Base-by-base conservation (phyloP, 1,140 invertebrate species). In the Phocides pigmalion region DNA sequence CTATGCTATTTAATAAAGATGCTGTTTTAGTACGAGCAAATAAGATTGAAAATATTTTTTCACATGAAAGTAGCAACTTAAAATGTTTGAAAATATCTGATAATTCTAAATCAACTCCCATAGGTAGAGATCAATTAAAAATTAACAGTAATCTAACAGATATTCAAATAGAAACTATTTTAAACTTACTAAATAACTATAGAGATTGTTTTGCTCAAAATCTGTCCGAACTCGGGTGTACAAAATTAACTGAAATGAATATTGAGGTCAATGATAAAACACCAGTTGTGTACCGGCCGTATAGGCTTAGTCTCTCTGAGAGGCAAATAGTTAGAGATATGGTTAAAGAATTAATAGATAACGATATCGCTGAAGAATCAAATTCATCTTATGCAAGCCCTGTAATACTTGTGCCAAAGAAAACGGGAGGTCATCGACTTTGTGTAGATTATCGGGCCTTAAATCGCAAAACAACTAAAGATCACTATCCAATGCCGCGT, bases 361-460 rank as follows among this genome's bases (percentile, higher is more conserved):
- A 28, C 1, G 51, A 28, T n/a, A 54, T 54, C 9, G 11, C 42
- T 2, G 14, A 16, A n/a, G 4, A 22, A 14, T 54, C 51, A 8
- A 15, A 28, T 54, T 54, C 51, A 4, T 8, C 22, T 25, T 54
- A 41, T 12, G 51, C 51, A 3, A 16, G 25, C 15, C 37, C 51
- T 6, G 42, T 54, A 3, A 25, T 54, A 15, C 4, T 54, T 3
- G 51, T 54, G 3, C 41, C 41, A 46, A 63, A 63, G 15, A 63
- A 63, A 35, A 53, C 35, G 0, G 62, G 62, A 41, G 59, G 51
- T 11, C 35, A 28, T 12, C 59, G 59, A 2, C 20, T 50, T 3
- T 62, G 59, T 19, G 59, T 62, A 11, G 59, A 62, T 22, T 62
- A 42, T 41, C 20, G 25, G 6, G 25, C 25, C 6, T 6, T 28